Percentiles rank a stretch among this genome's conserved stretches.
Conservation (phyloP, 1,140 invertebrate genomes). For the Mercenaria mercenaria region DNA sequence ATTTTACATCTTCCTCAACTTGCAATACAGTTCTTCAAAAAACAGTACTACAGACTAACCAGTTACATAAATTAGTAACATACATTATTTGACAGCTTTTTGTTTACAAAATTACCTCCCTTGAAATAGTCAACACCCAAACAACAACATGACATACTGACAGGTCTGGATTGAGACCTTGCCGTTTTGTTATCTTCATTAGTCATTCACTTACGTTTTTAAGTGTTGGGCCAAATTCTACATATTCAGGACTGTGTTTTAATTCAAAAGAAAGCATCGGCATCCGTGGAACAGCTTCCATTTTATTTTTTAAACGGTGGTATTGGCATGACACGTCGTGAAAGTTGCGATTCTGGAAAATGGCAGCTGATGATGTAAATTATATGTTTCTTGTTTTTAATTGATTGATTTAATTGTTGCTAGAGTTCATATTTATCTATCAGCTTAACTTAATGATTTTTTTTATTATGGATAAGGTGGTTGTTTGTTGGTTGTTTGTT, state of each 20-base stretch:
- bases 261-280: conserved; percentile 96
- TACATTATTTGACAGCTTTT: conserved; percentile 14
- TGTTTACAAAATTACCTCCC: conserved; percentile 58
- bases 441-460: not conserved
- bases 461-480: not conserved
- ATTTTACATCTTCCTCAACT: too few relatives aligned
- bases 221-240: conserved; percentile 92
- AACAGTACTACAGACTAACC: too few relatives aligned
- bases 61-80: too few relatives aligned
- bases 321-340: not conserved
- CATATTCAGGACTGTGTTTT: conserved; percentile 92
- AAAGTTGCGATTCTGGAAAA: not conserved
- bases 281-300: conserved; percentile 97
- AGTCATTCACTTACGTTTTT: conserved; percentile 90
- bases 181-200: not conserved
- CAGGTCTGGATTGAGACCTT: too few relatives aligned
- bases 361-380: conserved; percentile 53
- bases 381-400: not conserved
- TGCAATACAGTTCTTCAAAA: too few relatives aligned
- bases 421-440: too few relatives aligned
- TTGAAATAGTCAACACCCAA: conserved; percentile 2
- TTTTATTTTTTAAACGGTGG: conserved; percentile 86
- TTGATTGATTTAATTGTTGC: too few relatives aligned
- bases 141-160: not conserved
- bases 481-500: not conserved